Conservation (phyloP, 2,113 vertebrate species). For the Illadopsis cleaveri region DNA sequence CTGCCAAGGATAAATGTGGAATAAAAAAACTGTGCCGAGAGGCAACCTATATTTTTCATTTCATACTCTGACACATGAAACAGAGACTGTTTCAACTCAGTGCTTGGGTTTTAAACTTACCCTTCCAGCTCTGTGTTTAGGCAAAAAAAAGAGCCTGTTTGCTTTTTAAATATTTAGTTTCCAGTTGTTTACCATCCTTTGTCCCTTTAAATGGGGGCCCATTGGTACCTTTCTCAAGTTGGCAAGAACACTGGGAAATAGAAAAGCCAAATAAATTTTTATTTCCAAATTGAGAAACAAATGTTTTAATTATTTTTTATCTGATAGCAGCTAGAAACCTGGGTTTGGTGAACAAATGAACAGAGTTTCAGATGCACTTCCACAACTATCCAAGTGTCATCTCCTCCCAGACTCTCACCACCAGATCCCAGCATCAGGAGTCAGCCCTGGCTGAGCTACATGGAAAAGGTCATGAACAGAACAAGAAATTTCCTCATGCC, state of each 20-base stretch:
- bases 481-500: neutral
- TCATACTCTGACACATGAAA: neutral
- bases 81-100: neutral
- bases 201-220: neutral
- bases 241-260: neutral
- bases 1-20: neutral
- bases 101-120: neutral
- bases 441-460: neutral
- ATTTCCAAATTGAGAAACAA: neutral
- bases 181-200: neutral
- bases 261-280: neutral
- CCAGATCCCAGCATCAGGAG: neutral
- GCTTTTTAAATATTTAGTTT: neutral
- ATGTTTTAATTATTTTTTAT: neutral
- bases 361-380: neutral
- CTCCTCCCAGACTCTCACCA: neutral
- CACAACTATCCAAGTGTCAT: neutral
- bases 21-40: neutral
- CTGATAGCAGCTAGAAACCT: neutral
- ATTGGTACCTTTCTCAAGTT: neutral
- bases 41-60: neutral
- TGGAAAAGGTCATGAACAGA: neutral
- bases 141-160: neutral
- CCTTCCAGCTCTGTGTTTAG: neutral
- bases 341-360: neutral